Conservation (phyloP, 1,140 invertebrate species). For the Hirudo medicinalis region DNA sequence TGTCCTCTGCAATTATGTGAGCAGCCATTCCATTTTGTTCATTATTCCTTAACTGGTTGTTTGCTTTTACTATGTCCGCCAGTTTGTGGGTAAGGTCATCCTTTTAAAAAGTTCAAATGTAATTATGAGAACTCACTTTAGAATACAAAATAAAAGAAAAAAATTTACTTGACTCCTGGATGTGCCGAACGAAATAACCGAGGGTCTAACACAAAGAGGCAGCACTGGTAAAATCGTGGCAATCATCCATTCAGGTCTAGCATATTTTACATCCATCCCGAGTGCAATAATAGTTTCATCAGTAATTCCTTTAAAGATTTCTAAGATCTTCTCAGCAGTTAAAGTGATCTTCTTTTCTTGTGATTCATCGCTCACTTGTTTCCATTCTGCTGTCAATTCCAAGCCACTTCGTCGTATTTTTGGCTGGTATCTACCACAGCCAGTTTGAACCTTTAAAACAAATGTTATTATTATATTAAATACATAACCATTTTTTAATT, state of each 20-base stretch:
- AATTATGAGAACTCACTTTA: background rate
- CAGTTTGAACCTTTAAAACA: constrained; percentile 33
- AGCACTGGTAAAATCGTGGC: constrained; percentile 92
- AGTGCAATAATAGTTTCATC: constrained; percentile 92
- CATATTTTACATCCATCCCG: constrained; percentile 88
- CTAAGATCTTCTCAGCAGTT: constrained; percentile 84
- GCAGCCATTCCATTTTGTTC: constrained; percentile 89
- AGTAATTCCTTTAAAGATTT: constrained; percentile 89
- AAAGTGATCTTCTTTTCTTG: constrained; percentile 62
- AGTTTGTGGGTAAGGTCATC: constrained; percentile 99
- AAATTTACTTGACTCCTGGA: constrained; percentile 71
- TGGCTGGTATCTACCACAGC: constrained; percentile 94
- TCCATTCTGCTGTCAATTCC: constrained; percentile 91
- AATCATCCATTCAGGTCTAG: constrained; percentile 98
- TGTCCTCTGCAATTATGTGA: constrained; percentile 89
- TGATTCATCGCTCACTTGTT: constrained; percentile 91
- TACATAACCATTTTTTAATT: background rate
- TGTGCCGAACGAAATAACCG: constrained; percentile 97
- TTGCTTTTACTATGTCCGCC: constrained; percentile 95
- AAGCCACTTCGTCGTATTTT: constrained; percentile 72
- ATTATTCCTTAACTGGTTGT: constrained; percentile 85
- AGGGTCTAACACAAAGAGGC: constrained; percentile 76
- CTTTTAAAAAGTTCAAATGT: constrained; percentile 36
- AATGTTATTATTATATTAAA: too few species aligned
- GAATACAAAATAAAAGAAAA: background rate